Conservation (phyloP, 2,113 vertebrate genomes). For the Serinus canaria region DNA sequence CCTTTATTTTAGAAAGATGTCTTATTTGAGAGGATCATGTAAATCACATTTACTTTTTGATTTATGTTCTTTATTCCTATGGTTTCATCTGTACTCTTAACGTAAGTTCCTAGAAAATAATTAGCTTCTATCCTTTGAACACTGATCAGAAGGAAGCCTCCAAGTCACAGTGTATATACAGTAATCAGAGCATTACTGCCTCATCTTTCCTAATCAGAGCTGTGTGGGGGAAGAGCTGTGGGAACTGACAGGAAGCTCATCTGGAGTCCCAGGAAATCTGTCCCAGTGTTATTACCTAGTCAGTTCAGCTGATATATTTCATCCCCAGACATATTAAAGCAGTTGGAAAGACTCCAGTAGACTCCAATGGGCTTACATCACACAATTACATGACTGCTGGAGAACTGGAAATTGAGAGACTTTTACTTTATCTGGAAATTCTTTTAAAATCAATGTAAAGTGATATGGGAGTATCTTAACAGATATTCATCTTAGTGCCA, state of each 20-base stretch:
- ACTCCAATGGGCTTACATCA: constrained; percentile 1
- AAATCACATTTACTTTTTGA: neutral
- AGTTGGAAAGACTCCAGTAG: constrained; percentile 26
- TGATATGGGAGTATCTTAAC: neutral
- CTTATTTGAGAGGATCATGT: neutral
- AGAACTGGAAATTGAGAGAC: neutral
- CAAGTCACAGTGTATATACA: neutral
- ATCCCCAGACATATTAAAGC: neutral
- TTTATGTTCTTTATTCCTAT: neutral
- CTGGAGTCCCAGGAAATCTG: neutral
- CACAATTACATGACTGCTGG: neutral
- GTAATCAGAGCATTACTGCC: neutral
- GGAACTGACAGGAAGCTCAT: neutral
- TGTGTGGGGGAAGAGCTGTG: neutral
- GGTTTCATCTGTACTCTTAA: neutral
- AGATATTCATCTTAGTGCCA: neutral
- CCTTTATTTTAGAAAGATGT: neutral
- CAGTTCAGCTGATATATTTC: constrained; percentile 1
- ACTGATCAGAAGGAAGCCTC: neutral
- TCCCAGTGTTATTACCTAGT: neutral
- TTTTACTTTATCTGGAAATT: constrained; percentile 9
- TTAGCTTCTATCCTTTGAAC: neutral
- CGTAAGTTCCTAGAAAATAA: neutral
- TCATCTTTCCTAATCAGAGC: neutral
- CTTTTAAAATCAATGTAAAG: constrained; percentile 23